These are phyloP conservation scores for Triplophysa siluroides DNA, from an alignment of 2,113 vertebrate genomes.

Conservation along the genomic window DNA sequence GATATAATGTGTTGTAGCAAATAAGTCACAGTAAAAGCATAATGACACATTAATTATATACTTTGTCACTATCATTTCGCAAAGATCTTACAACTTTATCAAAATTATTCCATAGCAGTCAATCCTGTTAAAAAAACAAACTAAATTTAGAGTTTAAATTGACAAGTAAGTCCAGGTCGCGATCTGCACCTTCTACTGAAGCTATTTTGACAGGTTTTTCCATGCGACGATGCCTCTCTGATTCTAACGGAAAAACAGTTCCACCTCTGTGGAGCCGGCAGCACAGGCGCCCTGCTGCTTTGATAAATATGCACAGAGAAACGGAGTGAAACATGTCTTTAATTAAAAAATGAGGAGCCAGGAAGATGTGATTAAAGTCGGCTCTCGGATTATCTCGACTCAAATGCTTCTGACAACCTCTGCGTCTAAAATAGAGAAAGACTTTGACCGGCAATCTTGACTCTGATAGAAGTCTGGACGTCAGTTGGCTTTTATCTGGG, in stretches of 20 bases:
- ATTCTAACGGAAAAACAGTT: slow-evolving; percentile 17
- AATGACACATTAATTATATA: no score
- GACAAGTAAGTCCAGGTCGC: slow-evolving; percentile 74
- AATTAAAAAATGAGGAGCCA: slow-evolving; percentile 75
- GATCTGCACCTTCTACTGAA: slow-evolving; percentile 30
- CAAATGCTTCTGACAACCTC: slow-evolving; percentile 40
- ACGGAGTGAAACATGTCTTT: slow-evolving; percentile 77
- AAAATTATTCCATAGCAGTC: slow-evolving; percentile 71
- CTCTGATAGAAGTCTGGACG: background rate
- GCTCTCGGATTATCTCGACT: slow-evolving; percentile 69
- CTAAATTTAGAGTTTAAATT: slow-evolving; percentile 71
- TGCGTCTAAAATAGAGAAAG: slow-evolving; percentile 60
- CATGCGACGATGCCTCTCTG: slow-evolving; percentile 49
- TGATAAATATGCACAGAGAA: slow-evolving; percentile 78
- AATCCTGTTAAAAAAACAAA: slow-evolving; percentile 70
- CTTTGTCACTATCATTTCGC: background rate
- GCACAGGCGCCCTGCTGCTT: slow-evolving; percentile 66
- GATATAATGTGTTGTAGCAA: background rate
- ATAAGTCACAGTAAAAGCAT: no score
- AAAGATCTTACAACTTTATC: slow-evolving; percentile 59
- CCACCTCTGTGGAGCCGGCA: slow-evolving; percentile 15
- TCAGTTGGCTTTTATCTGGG: background rate
- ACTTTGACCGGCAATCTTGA: background rate
- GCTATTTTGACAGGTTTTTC: slow-evolving; percentile 43
- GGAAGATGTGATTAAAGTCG: slow-evolving; percentile 64